Percentiles rank a stretch among this genome's conserved stretches.
Conservation (phyloP, 2,888 invertebrate genomes). For the Acanthosepion esculentum region DNA sequence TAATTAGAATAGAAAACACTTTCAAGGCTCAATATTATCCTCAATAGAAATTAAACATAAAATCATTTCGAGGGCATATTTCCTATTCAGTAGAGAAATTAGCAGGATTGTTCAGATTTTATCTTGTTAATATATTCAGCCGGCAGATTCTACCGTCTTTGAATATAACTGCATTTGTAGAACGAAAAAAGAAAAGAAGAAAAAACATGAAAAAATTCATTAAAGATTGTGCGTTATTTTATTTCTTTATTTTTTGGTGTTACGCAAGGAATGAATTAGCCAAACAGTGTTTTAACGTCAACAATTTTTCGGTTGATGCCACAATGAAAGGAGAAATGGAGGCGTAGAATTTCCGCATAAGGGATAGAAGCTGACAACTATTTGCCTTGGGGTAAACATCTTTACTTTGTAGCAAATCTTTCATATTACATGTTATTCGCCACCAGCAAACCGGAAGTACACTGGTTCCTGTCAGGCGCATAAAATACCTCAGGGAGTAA, state of each 20-base stretch:
- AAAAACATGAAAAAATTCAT: too few species aligned
- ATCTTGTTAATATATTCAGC: too few species aligned
- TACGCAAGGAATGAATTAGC: neutral
- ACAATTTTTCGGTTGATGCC: neutral
- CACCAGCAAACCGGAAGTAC: constrained; percentile 33
- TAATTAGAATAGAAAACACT: too few species aligned
- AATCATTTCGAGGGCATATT: too few species aligned
- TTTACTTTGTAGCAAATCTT: constrained; percentile 17
- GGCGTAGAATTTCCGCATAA: neutral
- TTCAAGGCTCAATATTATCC: too few species aligned
- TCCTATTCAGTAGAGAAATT: too few species aligned
- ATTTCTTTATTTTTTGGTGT: neutral
- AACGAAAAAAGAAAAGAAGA: too few species aligned
- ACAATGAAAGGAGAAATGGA: neutral
- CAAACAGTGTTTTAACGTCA: neutral
- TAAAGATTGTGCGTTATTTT: too few species aligned
- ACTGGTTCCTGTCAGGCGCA: constrained; percentile 5
- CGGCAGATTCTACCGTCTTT: too few species aligned
- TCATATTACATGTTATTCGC: constrained; percentile 23
- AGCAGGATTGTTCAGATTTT: too few species aligned
- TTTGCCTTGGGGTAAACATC: neutral
- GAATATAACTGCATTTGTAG: too few species aligned
- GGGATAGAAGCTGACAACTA: neutral
- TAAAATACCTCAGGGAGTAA: neutral
- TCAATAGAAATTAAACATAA: too few species aligned